Base-by-base conservation (phyloP, 1,140 invertebrate species). In the Drosophila punjabiensis region DNA sequence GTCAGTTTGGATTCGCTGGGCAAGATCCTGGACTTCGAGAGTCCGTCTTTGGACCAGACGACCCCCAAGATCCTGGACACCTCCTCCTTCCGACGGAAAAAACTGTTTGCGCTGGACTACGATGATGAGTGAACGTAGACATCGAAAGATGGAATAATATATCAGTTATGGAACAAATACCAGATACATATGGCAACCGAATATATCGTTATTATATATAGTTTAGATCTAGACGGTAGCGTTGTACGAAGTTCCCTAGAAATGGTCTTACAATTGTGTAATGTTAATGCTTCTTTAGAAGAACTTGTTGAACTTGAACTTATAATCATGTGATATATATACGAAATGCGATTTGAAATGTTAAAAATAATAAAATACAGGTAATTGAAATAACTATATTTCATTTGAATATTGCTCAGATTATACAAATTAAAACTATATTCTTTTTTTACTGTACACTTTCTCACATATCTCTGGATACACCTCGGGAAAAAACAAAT, bases 211-310 rank as follows among this genome's bases (percentile, higher is more conserved):
- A 89, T 73, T 76, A 79, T 63, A 77, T 62, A 14, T 66, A 80
- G 35, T 59, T 53, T 81, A 81, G 78, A 79, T 80, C 37, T 79
- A 86, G 70, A 64, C 47, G 39, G 59, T 63, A 75, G 58, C 47
- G 59, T 62, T 78, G 58, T 78, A 70, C 76, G 73, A 61, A 85
- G 60, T 71, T 70, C 62, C 58, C 28, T 90, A 89, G 79, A 39
- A 79, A 70, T 80, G 82, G 70, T 35, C 64, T 53, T 33, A 75
- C 70, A 56, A 91, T 89, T 87, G 69, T 86, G 73, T 77, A 90
- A 90, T 90, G 82, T 91, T 91, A 91, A 85, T 53, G 80, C 79
- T 90, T 90, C 87, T 90, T 87, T 82, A 90, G 82, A 87, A 87
- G 67, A 84, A 89, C 76, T 82, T 78, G 76, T 78, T 78, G 76